Evolutionary conservation across 2,113 vertebrate species (phyloP).

Genomic region (Triplophysa tibetana): DNA sequence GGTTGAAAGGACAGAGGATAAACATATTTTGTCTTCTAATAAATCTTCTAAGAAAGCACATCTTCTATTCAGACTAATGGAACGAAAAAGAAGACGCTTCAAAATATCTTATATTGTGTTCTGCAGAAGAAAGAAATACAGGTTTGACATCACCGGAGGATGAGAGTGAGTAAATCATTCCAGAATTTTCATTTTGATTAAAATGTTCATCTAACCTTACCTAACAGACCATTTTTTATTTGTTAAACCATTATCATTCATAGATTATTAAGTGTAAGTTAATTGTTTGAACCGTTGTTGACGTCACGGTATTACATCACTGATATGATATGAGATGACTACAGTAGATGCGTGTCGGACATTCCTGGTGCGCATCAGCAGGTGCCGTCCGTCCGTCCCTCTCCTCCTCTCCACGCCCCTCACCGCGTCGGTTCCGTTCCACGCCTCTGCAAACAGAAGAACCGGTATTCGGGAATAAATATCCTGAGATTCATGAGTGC

Average conservation of each 20-base stretch:
- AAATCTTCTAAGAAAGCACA: too few relatives aligned
- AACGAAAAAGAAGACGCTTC: too few relatives aligned
- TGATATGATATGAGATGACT: not conserved
- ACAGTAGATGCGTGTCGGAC: not conserved
- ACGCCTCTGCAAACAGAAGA: too few relatives aligned
- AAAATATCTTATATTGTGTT: too few relatives aligned
- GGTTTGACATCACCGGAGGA: too few relatives aligned
- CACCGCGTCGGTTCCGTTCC: too few relatives aligned
- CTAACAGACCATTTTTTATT: too few relatives aligned
- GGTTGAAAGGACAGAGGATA: constrained; percentile 8
- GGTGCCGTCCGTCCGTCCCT: not conserved
- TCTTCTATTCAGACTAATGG: not conserved
- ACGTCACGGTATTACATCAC: not conserved
- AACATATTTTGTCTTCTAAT: not conserved
- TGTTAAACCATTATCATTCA: not conserved
- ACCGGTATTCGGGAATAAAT: not conserved
- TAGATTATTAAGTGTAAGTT: not conserved
- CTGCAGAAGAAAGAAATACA: too few relatives aligned
- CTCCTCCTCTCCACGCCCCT: not conserved
- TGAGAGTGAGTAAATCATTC: too few relatives aligned
- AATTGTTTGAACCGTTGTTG: not conserved
- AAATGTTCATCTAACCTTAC: too few relatives aligned
- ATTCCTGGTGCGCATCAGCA: not conserved
- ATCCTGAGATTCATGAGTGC: not conserved
- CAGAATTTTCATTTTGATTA: too few relatives aligned